Conservation (phyloP, 1,140 invertebrate species). For the Oncopeltus fasciatus region DNA sequence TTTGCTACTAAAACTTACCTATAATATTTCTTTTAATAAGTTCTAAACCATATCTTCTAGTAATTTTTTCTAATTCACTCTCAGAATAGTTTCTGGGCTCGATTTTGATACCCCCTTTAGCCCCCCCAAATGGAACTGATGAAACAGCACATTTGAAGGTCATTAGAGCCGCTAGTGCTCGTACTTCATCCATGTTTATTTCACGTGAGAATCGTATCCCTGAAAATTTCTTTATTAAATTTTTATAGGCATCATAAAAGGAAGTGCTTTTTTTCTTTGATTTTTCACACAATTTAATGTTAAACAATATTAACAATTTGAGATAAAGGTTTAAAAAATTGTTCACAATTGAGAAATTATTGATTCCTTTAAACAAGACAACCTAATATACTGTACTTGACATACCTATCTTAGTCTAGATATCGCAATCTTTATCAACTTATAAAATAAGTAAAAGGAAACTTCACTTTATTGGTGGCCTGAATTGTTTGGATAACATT, state of each 20-base stretch:
- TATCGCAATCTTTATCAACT: no score
- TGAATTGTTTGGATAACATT: no score
- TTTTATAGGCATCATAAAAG: background rate
- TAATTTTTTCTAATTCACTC: slow-evolving; percentile 73
- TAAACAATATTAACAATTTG: no score
- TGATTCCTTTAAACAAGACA: background rate
- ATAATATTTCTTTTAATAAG: slow-evolving; percentile 80
- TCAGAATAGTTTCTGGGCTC: slow-evolving; percentile 63
- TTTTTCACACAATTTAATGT: background rate
- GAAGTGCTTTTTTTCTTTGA: background rate
- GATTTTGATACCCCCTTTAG: slow-evolving; percentile 77
- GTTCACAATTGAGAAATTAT: background rate
- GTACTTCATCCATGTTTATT: slow-evolving; percentile 61
- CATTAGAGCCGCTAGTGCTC: slow-evolving; percentile 75
- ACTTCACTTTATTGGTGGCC: no score
- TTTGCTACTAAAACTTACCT: slow-evolving; percentile 26
- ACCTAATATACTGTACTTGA: no score
- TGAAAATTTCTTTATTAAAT: background rate
- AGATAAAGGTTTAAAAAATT: background rate
- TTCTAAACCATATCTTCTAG: slow-evolving; percentile 67
- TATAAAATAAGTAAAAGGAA: no score
- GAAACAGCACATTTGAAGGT: slow-evolving; percentile 70
- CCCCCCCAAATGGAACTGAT: slow-evolving; percentile 65
- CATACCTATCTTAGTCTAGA: no score
- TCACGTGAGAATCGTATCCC: slow-evolving; percentile 59